Percentiles rank a stretch among this genome's conserved stretches.
Evolutionary conservation across 2,888 invertebrate species (phyloP).

Genomic region (Drosophila stalkeri): DNA sequence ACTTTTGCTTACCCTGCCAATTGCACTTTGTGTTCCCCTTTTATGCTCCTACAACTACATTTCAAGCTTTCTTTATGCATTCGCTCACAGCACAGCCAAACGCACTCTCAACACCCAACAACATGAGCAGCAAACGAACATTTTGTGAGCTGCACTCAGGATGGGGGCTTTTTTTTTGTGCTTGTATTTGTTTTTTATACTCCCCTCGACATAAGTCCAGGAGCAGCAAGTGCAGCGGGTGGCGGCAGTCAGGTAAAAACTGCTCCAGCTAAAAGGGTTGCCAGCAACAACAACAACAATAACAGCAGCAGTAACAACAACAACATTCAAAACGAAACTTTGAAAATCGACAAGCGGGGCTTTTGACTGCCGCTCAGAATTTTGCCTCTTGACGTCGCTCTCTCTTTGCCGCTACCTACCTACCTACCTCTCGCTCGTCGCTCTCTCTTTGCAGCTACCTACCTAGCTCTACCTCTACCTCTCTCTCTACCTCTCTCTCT

Average conservation of each 20-base stretch:
- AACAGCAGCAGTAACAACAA: conserved; percentile 36
- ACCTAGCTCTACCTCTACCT: neutral
- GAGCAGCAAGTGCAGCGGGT: conserved; percentile 25
- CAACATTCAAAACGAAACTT: conserved; percentile 49
- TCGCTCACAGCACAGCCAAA: conserved; percentile 34
- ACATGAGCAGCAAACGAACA: conserved; percentile 19
- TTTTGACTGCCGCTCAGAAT: conserved; percentile 61
- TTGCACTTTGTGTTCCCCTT: neutral
- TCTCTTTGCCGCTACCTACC: neutral
- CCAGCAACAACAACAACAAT: conserved; percentile 48
- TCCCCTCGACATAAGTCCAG: conserved; percentile 6
- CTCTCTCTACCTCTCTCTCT: neutral
- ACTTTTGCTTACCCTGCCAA: conserved; percentile 9
- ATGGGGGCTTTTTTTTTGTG: neutral
- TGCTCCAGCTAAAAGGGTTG: conserved; percentile 65
- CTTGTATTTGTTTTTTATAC: conserved; percentile 21
- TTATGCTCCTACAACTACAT: neutral
- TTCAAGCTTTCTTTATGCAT: conserved; percentile 47
- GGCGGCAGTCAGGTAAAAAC: conserved; percentile 54
- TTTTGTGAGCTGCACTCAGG: conserved; percentile 34
- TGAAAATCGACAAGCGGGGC: conserved; percentile 68
- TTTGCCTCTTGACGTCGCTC: conserved; percentile 12
- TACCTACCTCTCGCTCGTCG: neutral
- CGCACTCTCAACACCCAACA: neutral
- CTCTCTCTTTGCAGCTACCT: neutral